phyloP scores from a whole-genome alignment of 2,797 vertebrate species.

The Characodon lateralis region DNA sequence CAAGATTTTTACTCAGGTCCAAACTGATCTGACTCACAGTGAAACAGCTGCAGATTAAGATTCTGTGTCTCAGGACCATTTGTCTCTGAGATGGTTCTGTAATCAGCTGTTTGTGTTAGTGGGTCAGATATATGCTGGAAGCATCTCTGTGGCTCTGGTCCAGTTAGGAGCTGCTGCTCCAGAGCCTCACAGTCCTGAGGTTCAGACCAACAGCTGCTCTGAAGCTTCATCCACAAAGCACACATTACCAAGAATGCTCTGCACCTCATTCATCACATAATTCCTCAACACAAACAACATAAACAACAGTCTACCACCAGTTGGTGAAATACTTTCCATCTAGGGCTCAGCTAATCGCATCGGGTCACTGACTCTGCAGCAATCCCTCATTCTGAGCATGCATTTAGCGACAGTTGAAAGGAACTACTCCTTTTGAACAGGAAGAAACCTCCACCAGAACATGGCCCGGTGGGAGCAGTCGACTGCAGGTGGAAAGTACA shows the following conservation, averaged over 20 bases:
- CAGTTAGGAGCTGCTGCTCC: not conserved
- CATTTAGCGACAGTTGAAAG: too few relatives aligned
- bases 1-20: not conserved
- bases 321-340: too few relatives aligned
- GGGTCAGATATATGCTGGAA: not conserved
- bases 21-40: not conserved
- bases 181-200: not conserved
- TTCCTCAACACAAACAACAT: not conserved
- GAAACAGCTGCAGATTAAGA: not conserved
- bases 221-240: too few relatives aligned
- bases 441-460: too few relatives aligned
- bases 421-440: too few relatives aligned
- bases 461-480: too few relatives aligned
- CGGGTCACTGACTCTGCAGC: too few relatives aligned
- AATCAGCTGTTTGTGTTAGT: not conserved
- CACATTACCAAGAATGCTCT: not conserved
- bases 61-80: too few relatives aligned
- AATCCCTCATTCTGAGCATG: too few relatives aligned
- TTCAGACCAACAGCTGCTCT: constrained; percentile 1
- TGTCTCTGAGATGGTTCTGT: not conserved
- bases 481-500: too few relatives aligned
- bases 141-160: not conserved
- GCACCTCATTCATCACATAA: not conserved
- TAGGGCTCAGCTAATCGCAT: too few relatives aligned
- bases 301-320: too few relatives aligned